Evolutionary conservation across 2,888 invertebrate genomes (phyloP), one percentile per base, ranked within the genome.

Genomic region (Melanotus villosus): DNA sequence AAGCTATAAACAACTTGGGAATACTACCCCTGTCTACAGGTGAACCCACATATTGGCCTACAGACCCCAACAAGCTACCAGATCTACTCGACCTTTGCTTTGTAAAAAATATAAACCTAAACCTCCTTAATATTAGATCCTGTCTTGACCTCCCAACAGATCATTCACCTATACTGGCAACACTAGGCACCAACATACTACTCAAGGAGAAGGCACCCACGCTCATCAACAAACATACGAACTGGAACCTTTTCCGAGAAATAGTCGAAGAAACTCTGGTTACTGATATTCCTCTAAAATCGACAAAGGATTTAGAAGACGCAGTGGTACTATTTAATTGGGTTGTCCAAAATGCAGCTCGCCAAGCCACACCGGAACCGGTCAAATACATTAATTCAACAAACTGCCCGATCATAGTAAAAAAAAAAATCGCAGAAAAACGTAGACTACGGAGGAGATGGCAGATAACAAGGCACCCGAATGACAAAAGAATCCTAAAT

Each of bases 61-160:
- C n/a, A n/a, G n/a, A n/a, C n/a, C n/a, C n/a, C n/a, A n/a, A n/a
- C n/a, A n/a, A n/a, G n/a, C n/a, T n/a, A n/a, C n/a, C n/a, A n/a
- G n/a, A n/a, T n/a, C n/a, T n/a, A n/a, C n/a, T n/a, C n/a, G n/a
- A n/a, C n/a, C n/a, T n/a, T n/a, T 76, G 73, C 50, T 62, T 78
- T 1, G 59, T 69, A 1, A 75, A 77, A 50, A 70, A 70, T 4
- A 70, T 75, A 26, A 34, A 63, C 10, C 18, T 41, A 54, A 71
- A 68, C 21, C 70, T 71, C 56, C 62, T 65, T n/a, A 38, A 59
- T 30, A 56, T 65, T 19, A 63, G 71, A 65, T 54, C 68, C 18
- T 65, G 66, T 30, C 47, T 68, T 21, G 76, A 79, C 45, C 45
- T 78, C n/a, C 69, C 71, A 36, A 76, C 77, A 0, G 75, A 77